Evolutionary conservation across 1,140 invertebrate species (phyloP), one percentile per base, ranked within the genome.

Genomic region (Saccostrea echinata): DNA sequence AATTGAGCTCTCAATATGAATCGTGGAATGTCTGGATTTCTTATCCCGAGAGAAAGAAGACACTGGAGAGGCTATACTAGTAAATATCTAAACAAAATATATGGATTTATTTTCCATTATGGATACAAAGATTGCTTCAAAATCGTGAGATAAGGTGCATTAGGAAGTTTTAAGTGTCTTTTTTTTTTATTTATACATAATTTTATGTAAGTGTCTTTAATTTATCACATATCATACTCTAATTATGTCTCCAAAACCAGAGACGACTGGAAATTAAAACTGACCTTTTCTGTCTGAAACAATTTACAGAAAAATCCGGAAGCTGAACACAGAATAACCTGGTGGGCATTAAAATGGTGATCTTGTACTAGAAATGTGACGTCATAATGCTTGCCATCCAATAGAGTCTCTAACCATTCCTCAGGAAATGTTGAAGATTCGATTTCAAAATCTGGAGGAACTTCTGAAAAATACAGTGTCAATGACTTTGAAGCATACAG

Each of bases 351-450:
- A 4, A 94, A 76, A 21, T 86, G 80, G 24, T 91, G 87, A 1
- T 87, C 91, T 68, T 91, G 90, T 3, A 93, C 52, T 2, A 92
- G 21, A 88, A 94, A 93, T 51, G 90, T 92, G 35, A 94, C 92
- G 85, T 94, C 94, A 84, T 88, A 80, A 81, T 91, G 89, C n/a
- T 89, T 90, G 3, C 91, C 91, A 76, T 92, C 90, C 76, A 93
- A 85, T 16, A 93, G 84, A 81, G 91, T 90, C 51, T 89, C 84
- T 30, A 91, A 80, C 92, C 93, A 94, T 33, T 94, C 87, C 13
- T 93, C 91, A 33, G 90, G 92, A 91, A 93, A 93, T 16, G 82
- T 90, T 11, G 93, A 93, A 12, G 93, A 93, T 68, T 90, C 87
- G 2, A 94, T 89, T 82, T 94, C 92, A 55, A 93, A 91, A 89